These are phyloP conservation scores for Drosophila mayaguana DNA, from an alignment of 2,888 invertebrate species.

Conservation along the genomic window DNA sequence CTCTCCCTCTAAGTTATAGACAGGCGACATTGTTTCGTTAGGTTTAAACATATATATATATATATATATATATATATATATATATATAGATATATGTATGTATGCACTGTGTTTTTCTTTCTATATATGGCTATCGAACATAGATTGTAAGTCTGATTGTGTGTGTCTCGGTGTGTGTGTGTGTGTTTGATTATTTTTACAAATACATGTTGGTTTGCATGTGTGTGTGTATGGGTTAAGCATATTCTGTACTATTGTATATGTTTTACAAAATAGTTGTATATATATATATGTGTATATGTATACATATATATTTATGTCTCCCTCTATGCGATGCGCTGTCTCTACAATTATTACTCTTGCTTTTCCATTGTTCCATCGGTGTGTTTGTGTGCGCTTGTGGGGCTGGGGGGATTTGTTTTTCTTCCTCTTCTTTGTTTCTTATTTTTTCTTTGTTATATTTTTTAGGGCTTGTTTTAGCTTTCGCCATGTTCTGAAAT, in stretches of 20 bases:
- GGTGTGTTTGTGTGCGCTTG: conserved; percentile 34
- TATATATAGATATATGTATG: conserved; percentile 7
- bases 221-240: conserved; percentile 52
- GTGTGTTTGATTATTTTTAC: conserved; percentile 42
- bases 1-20: conserved; percentile 9
- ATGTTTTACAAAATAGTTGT: conserved; percentile 69
- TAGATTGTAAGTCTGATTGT: conserved; percentile 34
- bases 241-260: conserved; percentile 58
- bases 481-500: conserved; percentile 19
- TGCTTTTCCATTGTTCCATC: conserved; percentile 45
- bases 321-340: conserved; percentile 8
- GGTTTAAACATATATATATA: conserved; percentile 21
- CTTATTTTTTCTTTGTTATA: background rate
- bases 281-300: conserved; percentile 32
- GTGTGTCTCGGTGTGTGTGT: conserved; percentile 27
- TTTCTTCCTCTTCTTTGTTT: background rate
- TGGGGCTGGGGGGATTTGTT: background rate
- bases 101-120: conserved; percentile 23
- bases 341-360: conserved; percentile 4
- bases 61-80: conserved; percentile 33
- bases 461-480: background rate
- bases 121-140: conserved; percentile 31
- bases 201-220: conserved; percentile 49
- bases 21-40: conserved; percentile 42
- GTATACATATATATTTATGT: conserved; percentile 15